These are phyloP conservation scores for Hylaeus volcanicus DNA, from an alignment of 1,140 invertebrate genomes.

Conservation along the genomic window DNA sequence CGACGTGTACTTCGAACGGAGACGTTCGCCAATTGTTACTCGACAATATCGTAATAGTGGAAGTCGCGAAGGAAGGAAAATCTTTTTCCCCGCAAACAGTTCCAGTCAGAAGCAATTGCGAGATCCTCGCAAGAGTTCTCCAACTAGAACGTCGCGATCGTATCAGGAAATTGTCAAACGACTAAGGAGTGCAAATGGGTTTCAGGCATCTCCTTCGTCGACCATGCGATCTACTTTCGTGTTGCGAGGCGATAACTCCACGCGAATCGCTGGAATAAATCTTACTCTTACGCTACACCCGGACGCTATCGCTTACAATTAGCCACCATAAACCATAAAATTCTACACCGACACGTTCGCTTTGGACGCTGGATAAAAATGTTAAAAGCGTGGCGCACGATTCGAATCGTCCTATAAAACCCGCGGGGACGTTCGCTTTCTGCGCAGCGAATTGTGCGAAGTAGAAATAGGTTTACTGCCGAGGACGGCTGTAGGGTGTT, in stretches of 20 bases:
- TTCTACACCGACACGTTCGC: conserved; percentile 42
- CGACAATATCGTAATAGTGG: background rate
- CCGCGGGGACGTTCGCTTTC: background rate
- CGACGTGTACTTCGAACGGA: background rate
- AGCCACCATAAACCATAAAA: conserved; percentile 53
- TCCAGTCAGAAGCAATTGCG: conserved; percentile 34
- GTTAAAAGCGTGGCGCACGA: conserved; percentile 26
- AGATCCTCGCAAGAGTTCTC: background rate
- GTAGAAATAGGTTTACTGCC: background rate
- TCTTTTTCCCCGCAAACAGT: background rate
- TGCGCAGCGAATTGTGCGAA: too few relatives aligned
- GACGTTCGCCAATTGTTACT: conserved; percentile 7
- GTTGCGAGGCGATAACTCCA: conserved; percentile 57
- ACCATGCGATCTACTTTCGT: conserved; percentile 56
- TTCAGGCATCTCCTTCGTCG: conserved; percentile 23
- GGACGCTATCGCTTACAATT: conserved; percentile 62
- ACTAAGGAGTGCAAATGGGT: conserved; percentile 52
- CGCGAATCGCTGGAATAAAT: conserved; percentile 56
- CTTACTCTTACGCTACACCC: conserved; percentile 44
- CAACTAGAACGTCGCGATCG: conserved; percentile 20
- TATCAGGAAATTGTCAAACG: conserved; percentile 54
- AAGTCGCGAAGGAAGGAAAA: background rate
- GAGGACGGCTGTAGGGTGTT: background rate
- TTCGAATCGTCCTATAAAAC: conserved; percentile 6
- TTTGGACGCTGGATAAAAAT: conserved; percentile 44